Conservation (phyloP, 2,888 invertebrate species). For the Drosophila trichaetosa region DNA sequence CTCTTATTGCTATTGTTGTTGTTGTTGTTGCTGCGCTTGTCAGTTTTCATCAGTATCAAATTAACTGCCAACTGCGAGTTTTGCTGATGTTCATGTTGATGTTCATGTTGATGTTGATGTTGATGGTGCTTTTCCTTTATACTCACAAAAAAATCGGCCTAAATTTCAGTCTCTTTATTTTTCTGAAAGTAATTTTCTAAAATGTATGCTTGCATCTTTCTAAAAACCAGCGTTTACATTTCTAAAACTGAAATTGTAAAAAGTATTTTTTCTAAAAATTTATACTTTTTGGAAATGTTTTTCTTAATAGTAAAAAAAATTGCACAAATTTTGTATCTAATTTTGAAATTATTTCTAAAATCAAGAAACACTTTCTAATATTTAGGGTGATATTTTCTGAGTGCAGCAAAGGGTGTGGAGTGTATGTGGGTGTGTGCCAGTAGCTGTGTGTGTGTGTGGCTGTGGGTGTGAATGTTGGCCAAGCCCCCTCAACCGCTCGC, state of each 20-base stretch:
- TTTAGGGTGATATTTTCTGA: neutral
- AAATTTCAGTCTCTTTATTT: too few relatives aligned
- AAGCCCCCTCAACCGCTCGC: neutral
- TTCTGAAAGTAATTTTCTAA: too few relatives aligned
- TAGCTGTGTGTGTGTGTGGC: neutral
- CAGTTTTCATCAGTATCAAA: slow-evolving; percentile 62
- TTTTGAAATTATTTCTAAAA: neutral
- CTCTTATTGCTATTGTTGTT: neutral
- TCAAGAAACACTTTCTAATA: neutral
- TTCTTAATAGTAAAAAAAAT: neutral
- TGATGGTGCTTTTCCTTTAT: neutral
- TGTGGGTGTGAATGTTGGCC: neutral
- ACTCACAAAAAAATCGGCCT: neutral
- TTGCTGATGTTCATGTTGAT: slow-evolving; percentile 5
- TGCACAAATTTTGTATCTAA: neutral
- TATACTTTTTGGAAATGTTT: neutral
- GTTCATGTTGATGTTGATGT: neutral
- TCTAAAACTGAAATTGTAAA: too few relatives aligned
- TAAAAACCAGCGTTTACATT: too few relatives aligned
- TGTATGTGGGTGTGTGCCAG: neutral
- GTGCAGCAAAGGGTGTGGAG: neutral
- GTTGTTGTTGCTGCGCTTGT: slow-evolving; percentile 37
- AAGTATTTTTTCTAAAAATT: neutral
- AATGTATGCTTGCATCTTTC: too few relatives aligned
- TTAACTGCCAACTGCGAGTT: slow-evolving; percentile 43